Evolutionary conservation across 1,140 invertebrate species (phyloP), one percentile per base, ranked within the genome.

Genomic region (Polypedilum vanderplanki): DNA sequence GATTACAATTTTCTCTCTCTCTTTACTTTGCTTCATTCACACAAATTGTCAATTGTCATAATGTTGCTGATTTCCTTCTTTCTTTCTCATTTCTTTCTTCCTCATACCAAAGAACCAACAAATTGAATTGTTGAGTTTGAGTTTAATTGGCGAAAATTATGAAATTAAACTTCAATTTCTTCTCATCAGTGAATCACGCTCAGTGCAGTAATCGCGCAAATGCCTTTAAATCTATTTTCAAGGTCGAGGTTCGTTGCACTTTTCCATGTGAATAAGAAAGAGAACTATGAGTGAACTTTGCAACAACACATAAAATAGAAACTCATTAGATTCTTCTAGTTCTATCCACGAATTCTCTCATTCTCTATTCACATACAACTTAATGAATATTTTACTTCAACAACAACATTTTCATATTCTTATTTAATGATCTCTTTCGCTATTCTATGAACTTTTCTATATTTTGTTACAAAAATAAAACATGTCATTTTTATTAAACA

Each of bases 241-340:
- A 70, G 65, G 65, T 70, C 20, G 17, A 18, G 65, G 65, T 70
- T 70, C 65, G 65, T 70, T 70, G 65, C 65, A 70, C 65, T 22
- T 70, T 70, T 18, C 65, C 20, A 12, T 70, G 17, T 57, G 46
- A 57, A 15, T 33, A 3, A 33, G 24, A 33, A 5, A 33, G 24
- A 33, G 24, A 33, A 33, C n/a, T 70, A 70, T 18, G 20, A 70
- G 24, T 70, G 65, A 70, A 70, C 65, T 70, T 70, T 70, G 65
- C 65, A 70, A 70, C 41, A 46, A 46, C 41, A 12, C 46, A 57
- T 12, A 57, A n/a, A 57, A 57, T n/a, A 57, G 10, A 57, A 57
- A 57, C 46, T 57, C 46, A 57, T 57, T 57, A 57, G 12, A 57
- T 12, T 57, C 46, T 57, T 57, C 46, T 57, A 57, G 1, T 57